phyloP scores from a whole-genome alignment of 1,140 invertebrate genomes.

The Plutomurus gul region DNA sequence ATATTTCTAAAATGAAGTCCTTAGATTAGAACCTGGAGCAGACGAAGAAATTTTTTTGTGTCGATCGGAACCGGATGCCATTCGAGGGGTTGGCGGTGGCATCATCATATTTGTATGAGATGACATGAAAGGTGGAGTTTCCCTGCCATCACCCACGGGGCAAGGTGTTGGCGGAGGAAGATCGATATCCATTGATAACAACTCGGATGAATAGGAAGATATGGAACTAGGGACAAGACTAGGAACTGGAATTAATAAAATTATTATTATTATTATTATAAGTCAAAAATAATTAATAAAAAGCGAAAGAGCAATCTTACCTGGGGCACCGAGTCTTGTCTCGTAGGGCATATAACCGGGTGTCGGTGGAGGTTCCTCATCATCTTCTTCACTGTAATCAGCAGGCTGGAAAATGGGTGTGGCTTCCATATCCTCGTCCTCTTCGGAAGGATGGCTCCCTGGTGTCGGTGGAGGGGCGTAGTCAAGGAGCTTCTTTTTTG shows the following conservation, averaged over 20 bases:
- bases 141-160: background rate
- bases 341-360: background rate
- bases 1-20: background rate
- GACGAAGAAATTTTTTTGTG: background rate
- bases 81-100: background rate
- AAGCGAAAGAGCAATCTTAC: too few species aligned
- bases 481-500: background rate
- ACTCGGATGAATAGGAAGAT: background rate
- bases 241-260: too few species aligned
- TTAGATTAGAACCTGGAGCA: background rate
- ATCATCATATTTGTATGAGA: background rate
- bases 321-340: background rate
- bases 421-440: constrained; percentile 3
- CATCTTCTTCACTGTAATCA: background rate
- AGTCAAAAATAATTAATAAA: too few species aligned
- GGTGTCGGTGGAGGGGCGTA: background rate
- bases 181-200: background rate
- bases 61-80: background rate
- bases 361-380: background rate
- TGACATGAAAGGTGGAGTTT: background rate
- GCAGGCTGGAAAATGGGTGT: background rate
- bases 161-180: background rate
- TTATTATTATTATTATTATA: too few species aligned
- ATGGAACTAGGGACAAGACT: background rate
- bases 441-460: background rate